Conservation (phyloP, 2,113 vertebrate genomes). For the Thamnophis sirtalis region DNA sequence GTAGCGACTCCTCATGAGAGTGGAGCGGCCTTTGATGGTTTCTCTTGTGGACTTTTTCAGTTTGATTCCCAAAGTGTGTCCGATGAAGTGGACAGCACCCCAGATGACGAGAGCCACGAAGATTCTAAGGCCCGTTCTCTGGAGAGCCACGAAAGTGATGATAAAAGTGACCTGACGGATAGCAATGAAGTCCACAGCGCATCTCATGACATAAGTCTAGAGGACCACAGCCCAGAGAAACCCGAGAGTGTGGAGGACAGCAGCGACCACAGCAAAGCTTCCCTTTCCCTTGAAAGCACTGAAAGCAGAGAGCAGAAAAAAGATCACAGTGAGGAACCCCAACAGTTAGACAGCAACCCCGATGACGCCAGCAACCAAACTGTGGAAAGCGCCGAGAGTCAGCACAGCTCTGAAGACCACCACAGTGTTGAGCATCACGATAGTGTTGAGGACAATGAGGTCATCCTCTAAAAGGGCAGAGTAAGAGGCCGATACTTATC, state of each 20-base stretch:
- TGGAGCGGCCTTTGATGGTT: background rate
- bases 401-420: constrained; percentile 23
- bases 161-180: background rate
- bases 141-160: constrained; percentile 34
- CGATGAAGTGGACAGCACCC: constrained; percentile 43
- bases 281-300: constrained; percentile 5
- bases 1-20: background rate
- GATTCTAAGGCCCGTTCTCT: background rate
- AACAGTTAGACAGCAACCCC: background rate
- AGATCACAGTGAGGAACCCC: background rate
- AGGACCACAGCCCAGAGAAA: constrained; percentile 50
- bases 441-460: constrained; percentile 51
- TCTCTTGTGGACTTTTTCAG: constrained; percentile 41
- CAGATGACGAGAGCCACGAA: constrained; percentile 32
- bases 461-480: constrained; percentile 33
- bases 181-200: constrained; percentile 51
- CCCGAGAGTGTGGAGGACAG: background rate
- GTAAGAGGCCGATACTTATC: background rate
- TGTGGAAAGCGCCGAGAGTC: constrained; percentile 22
- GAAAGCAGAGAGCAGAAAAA: constrained; percentile 40
- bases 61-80: constrained; percentile 35
- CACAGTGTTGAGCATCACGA: constrained; percentile 18
- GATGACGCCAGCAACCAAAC: constrained; percentile 39
- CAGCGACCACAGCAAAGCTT: constrained; percentile 19
- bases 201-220: background rate